phyloP scores from a whole-genome alignment of 1,140 invertebrate genomes.

The Hetaerina americana region DNA sequence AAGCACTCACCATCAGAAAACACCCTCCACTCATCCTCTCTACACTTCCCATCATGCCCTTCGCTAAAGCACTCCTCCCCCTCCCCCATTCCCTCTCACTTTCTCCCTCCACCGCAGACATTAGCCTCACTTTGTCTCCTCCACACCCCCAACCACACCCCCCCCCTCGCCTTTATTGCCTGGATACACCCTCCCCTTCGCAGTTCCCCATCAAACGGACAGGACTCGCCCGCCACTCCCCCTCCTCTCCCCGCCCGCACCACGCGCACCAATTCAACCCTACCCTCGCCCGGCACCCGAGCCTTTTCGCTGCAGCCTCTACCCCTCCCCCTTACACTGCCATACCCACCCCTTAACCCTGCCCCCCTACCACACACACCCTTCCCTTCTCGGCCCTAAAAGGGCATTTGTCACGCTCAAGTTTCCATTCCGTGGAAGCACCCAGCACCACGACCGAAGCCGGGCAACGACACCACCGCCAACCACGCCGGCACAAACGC shows the following conservation, averaged over 20 bases:
- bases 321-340: no score
- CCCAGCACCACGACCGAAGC: background rate
- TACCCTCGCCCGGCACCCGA: no score
- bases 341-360: no score
- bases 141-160: no score
- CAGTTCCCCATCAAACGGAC: no score
- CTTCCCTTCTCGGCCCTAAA: background rate
- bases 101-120: background rate
- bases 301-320: no score
- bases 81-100: background rate
- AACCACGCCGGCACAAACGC: background rate
- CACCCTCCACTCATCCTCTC: background rate
- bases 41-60: background rate
- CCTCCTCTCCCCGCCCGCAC: no score
- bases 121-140: background rate
- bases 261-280: no score
- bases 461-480: background rate
- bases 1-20: no score
- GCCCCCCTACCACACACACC: background rate
- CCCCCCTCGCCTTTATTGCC: background rate
- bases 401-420: background rate
- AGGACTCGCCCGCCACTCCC: no score
- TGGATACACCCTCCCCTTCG: background rate
- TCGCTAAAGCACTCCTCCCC: background rate
- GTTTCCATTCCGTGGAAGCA: no score